phyloP scores from a whole-genome alignment of 2,113 vertebrate species.

The Andinoacara biseriatus region DNA sequence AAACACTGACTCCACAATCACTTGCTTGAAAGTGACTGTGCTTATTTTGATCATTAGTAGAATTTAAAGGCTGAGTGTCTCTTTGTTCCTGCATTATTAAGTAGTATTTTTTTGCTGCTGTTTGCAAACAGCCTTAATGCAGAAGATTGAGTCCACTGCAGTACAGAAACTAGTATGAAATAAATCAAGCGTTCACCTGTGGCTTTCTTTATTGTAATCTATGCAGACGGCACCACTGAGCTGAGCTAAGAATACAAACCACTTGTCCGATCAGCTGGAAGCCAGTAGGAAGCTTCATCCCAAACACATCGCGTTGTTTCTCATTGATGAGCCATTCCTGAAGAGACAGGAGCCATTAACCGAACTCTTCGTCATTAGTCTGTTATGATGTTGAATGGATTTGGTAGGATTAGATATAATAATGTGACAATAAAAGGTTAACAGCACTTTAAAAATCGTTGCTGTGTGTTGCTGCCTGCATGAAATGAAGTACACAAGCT shows the following conservation, averaged over 20 bases:
- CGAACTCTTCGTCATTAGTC: not conserved
- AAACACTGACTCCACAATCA: not conserved
- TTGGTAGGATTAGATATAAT: not conserved
- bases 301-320: conserved; percentile 77
- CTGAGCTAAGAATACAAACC: conserved; percentile 66
- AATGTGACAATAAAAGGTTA: not conserved
- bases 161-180: not conserved
- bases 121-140: not conserved
- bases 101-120: not conserved
- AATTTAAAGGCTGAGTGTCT: not conserved
- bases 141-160: not conserved
- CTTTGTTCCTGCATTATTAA: not conserved
- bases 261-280: conserved; percentile 89
- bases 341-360: not conserved
- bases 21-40: too few relatives aligned
- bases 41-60: too few relatives aligned
- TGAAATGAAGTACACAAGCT: not conserved
- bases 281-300: conserved; percentile 86
- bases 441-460: not conserved
- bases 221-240: too few relatives aligned
- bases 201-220: not conserved
- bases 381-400: not conserved
- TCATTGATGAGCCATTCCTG: conserved; percentile 85
- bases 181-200: not conserved
- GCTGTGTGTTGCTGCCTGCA: too few relatives aligned